phyloP scores from a whole-genome alignment of 2,797 vertebrate species.

The Capromys pilorides region DNA sequence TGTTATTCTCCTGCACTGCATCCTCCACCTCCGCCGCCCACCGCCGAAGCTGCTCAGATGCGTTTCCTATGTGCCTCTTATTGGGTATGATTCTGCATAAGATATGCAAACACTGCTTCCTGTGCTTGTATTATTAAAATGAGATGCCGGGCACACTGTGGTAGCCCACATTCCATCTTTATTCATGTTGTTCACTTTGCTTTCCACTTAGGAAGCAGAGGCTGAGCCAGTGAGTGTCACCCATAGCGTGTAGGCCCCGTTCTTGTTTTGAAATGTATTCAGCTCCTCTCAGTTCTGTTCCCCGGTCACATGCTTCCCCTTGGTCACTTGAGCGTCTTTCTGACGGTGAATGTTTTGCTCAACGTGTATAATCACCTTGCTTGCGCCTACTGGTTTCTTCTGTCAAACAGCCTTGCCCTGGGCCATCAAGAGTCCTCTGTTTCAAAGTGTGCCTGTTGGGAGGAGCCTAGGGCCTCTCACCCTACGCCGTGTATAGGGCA shows the following conservation, averaged over 20 bases:
- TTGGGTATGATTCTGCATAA: not conserved
- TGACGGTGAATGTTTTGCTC: not conserved
- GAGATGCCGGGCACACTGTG: fast-evolving
- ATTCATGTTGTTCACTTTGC: not conserved
- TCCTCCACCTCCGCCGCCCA: not conserved
- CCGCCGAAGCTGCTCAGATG: not conserved
- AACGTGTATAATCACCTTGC: not conserved
- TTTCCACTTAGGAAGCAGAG: not conserved
- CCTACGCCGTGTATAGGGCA: not conserved
- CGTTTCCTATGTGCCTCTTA: not conserved
- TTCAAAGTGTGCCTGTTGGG: not conserved
- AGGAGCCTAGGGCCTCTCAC: not conserved
- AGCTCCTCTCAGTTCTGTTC: not conserved
- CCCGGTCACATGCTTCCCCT: fast-evolving
- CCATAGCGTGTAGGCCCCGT: not conserved
- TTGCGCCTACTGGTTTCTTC: not conserved
- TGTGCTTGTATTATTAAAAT: not conserved
- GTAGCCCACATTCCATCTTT: not conserved
- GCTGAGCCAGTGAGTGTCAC: not conserved
- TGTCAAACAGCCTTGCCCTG: fast-evolving
- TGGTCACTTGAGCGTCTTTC: not conserved
- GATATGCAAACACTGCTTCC: not conserved
- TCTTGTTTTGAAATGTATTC: no score
- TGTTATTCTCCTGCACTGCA: no score
- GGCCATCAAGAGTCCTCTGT: not conserved